phyloP scores from a whole-genome alignment of 2,113 vertebrate genomes.

The Nerophis lumbriciformis region DNA sequence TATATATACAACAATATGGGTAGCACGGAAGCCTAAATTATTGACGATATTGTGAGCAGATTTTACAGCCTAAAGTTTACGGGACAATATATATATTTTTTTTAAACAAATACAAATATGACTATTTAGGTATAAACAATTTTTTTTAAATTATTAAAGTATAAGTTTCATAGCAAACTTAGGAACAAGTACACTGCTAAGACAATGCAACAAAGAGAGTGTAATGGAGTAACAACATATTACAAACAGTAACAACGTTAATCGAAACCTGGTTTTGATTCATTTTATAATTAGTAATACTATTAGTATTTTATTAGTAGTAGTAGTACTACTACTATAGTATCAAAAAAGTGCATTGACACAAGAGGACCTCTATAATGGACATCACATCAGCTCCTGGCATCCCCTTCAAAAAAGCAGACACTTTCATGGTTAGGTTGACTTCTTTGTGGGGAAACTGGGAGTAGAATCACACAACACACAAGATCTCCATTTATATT shows the following conservation, averaged over 20 bases:
- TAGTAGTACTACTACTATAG: neutral
- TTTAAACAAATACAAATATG: neutral
- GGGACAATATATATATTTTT: neutral
- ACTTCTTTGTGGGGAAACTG: conserved; percentile 8
- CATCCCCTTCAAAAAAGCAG: conserved; percentile 13
- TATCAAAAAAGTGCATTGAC: neutral
- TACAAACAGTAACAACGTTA: no score
- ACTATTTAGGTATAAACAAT: no score
- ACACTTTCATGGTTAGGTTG: conserved; percentile 18
- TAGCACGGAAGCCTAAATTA: neutral
- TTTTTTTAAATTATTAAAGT: no score
- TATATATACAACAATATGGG: neutral
- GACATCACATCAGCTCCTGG: conserved; percentile 23
- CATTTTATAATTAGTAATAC: no score
- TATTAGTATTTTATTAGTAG: neutral
- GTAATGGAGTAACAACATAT: no score
- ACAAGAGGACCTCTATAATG: conserved; percentile 1
- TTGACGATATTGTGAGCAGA: neutral
- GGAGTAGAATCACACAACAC: neutral
- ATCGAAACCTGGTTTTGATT: no score
- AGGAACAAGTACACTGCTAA: no score
- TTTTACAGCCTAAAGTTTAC: neutral
- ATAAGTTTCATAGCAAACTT: no score
- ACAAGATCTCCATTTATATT: conserved; percentile 3
- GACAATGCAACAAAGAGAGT: no score